phyloP scores from a whole-genome alignment of 2,888 invertebrate genomes.

The Phragmatobia fuliginosa region DNA sequence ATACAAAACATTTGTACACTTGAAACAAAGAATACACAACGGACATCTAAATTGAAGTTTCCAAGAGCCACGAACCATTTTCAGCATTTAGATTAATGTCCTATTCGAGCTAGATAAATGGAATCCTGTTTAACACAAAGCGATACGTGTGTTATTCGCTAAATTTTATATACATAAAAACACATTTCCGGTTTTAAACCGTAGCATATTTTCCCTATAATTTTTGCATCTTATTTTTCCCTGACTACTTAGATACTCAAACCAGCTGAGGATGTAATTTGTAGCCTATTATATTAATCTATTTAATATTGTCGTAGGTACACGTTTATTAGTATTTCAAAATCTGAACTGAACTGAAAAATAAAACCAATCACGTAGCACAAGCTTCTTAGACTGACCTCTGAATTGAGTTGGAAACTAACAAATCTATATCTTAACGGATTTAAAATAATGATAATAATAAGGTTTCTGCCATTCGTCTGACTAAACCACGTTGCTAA shows the following conservation, averaged over 20 bases:
- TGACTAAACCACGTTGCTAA: background rate
- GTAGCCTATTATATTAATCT: conserved; percentile 35
- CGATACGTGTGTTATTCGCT: conserved; percentile 33
- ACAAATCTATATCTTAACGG: background rate
- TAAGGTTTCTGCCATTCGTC: background rate
- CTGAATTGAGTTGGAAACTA: background rate
- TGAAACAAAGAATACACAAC: conserved; percentile 17
- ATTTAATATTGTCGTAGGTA: conserved; percentile 41
- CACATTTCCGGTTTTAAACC: conserved; percentile 15
- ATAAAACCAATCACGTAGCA: conserved; percentile 64
- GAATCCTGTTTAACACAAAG: conserved; percentile 36
- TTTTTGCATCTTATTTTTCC: too few relatives aligned
- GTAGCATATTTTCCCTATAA: conserved; percentile 4
- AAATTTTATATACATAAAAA: conserved; percentile 22
- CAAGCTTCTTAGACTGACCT: conserved; percentile 30
- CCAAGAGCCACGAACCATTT: conserved; percentile 48
- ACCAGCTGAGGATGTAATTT: conserved; percentile 11
- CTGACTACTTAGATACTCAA: background rate
- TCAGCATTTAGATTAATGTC: conserved; percentile 68
- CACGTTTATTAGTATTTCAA: conserved; percentile 66
- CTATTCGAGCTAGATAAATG: conserved; percentile 64
- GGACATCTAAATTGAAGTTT: conserved; percentile 44
- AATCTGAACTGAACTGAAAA: conserved; percentile 58
- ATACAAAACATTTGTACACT: conserved; percentile 41
- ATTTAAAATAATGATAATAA: too few relatives aligned